Base-by-base conservation (phyloP, 2,797 vertebrate genomes). In the Dromococcyx pavoninus region DNA sequence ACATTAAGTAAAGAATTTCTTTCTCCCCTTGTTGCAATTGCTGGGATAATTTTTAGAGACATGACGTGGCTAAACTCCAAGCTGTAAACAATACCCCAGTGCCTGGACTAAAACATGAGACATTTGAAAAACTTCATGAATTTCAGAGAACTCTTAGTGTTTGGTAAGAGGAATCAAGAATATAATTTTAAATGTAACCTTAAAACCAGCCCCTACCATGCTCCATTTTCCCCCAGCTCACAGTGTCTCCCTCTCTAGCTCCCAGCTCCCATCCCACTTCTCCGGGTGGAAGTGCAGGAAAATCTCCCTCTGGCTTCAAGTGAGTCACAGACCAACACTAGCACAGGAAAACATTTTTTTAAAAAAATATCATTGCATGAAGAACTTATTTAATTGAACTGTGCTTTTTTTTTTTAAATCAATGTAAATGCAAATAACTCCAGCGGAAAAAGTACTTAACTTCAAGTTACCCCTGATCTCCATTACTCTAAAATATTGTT, bases 401-500 rank as follows among this genome's bases (percentile, higher is more conserved):
- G 18, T 62, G 30, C 4, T 85, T 60, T 84, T n/a, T 60, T 67
- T 56, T 88, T 37, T 58, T 67, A 53, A 27, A 48, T 14, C 17
- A 67, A 30, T 60, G 39, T 28, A 72, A 80, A 80, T 69, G 37
- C 43, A 86, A 76, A 51, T 58, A 69, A 83, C n/a, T 91, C 64
- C 28, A 50, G 28, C 30, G 19, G 17, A 11, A 57, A 74, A 18
- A 33, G 11, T n/a, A 78, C 82, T 78, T 91, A 61, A 66, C 25
- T 67, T 70, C 54, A 56, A 82, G 21, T 77, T 93, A 71, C 18
- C 92, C 82, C 15, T 86, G 44, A 94, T 72, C 39, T 81, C 66
- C 46, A 30, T 91, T 85, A 88, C 17, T 60, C 76, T 84, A 66
- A 64, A 86, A 85, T 74, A 9, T n/a, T 57, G 3, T 28, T 91